Evolutionary conservation across 2,113 vertebrate species (phyloP).

Genomic region (Xiphias gladius): DNA sequence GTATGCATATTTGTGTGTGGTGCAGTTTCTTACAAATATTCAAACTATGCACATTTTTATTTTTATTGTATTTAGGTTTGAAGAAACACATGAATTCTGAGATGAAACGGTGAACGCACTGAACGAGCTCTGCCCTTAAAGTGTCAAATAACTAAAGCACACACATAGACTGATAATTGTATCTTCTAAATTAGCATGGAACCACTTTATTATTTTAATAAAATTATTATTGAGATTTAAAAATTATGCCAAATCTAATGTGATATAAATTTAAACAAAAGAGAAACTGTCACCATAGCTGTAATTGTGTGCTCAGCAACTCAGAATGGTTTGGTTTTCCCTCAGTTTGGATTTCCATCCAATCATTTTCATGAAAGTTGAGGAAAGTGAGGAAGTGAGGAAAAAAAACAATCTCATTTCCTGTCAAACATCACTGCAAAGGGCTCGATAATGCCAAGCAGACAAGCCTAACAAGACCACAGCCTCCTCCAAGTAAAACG

Average conservation of each 20-base stretch:
- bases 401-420: conserved; percentile 63
- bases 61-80: neutral
- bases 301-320: neutral
- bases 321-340: neutral
- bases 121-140: neutral
- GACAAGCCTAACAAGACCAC: conserved; percentile 49
- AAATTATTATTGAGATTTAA: neutral
- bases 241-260: neutral
- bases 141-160: neutral
- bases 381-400: conserved; percentile 8
- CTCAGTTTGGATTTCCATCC: conserved; percentile 27
- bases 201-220: neutral
- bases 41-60: neutral
- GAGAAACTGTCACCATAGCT: neutral
- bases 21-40: neutral
- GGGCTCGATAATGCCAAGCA: conserved; percentile 53
- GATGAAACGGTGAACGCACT: neutral
- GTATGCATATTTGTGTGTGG: neutral
- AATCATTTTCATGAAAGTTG: conserved; percentile 8
- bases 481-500: conserved; percentile 58
- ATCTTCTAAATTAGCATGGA: neutral
- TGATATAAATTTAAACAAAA: neutral
- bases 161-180: neutral
- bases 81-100: neutral
- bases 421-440: conserved; percentile 46